phyloP scores from a whole-genome alignment of 2,113 vertebrate genomes.

The Barnardius zonarius region DNA sequence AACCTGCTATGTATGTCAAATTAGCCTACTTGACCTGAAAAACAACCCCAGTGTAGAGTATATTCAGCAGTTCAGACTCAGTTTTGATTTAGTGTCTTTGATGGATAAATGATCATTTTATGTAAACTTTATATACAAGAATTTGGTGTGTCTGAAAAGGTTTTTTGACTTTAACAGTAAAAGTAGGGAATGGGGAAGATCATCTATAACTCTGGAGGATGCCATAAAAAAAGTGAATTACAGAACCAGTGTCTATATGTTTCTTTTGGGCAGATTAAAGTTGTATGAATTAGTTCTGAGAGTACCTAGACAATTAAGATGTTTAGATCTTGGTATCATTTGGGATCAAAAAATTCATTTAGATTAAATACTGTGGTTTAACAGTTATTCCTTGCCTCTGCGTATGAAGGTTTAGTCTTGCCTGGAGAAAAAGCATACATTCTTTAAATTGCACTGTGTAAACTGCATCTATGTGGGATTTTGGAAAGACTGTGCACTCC shows the following conservation, averaged over 20 bases:
- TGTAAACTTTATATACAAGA: background rate
- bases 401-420: conserved; percentile 32
- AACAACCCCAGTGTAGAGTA: background rate
- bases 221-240: background rate
- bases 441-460: conserved; percentile 57
- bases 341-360: conserved; percentile 30
- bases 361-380: background rate
- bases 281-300: conserved; percentile 4
- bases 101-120: background rate
- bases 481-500: conserved; percentile 65
- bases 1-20: conserved; percentile 33
- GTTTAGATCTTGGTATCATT: background rate
- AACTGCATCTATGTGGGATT: conserved; percentile 66
- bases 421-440: conserved; percentile 52
- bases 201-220: background rate
- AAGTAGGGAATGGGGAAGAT: background rate
- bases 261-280: background rate
- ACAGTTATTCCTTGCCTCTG: conserved; percentile 16
- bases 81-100: background rate
- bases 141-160: background rate
- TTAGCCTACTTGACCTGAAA: background rate
- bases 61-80: background rate
- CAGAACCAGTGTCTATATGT: background rate
- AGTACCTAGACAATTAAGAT: background rate
- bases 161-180: conserved; percentile 1